Evolutionary conservation across 1,140 invertebrate species (phyloP).

Genomic region (Zaprionus capensis): DNA sequence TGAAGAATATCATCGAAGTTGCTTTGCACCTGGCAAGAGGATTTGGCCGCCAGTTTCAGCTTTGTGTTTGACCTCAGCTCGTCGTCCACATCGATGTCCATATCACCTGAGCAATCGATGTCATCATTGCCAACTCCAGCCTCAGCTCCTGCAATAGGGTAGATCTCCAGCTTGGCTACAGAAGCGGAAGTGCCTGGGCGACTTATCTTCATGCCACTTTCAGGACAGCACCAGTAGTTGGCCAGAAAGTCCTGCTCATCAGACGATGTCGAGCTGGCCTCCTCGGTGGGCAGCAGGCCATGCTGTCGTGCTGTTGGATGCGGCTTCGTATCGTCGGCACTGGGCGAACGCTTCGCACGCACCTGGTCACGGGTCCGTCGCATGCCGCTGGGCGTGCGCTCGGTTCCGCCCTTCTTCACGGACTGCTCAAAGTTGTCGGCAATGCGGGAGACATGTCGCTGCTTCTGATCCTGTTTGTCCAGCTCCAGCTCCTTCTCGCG

Average conservation of each 20-base stretch:
- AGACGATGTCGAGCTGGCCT: constrained; percentile 20
- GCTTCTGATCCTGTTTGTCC: constrained; percentile 52
- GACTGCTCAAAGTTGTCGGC: constrained; percentile 30
- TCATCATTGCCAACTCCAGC: background rate
- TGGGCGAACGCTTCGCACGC: constrained; percentile 14
- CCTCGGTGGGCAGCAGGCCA: background rate
- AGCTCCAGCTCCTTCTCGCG: constrained; percentile 58
- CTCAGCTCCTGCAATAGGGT: background rate
- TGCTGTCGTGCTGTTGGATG: background rate
- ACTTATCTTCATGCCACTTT: background rate
- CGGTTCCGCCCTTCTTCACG: constrained; percentile 13
- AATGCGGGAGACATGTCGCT: constrained; percentile 7
- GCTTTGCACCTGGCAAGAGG: background rate
- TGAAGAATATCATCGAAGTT: background rate
- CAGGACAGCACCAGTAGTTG: constrained; percentile 35
- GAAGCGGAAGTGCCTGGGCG: background rate
- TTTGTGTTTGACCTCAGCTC: background rate
- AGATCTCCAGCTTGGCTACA: background rate
- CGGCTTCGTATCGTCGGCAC: background rate
- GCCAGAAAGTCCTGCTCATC: constrained; percentile 57
- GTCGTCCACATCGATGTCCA: background rate
- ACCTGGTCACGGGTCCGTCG: constrained; percentile 2
- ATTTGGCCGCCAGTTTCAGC: background rate
- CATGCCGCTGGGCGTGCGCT: constrained; percentile 6
- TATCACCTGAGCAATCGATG: background rate